phyloP scores from a whole-genome alignment of 2,113 vertebrate species.

The Narcine bancroftii region DNA sequence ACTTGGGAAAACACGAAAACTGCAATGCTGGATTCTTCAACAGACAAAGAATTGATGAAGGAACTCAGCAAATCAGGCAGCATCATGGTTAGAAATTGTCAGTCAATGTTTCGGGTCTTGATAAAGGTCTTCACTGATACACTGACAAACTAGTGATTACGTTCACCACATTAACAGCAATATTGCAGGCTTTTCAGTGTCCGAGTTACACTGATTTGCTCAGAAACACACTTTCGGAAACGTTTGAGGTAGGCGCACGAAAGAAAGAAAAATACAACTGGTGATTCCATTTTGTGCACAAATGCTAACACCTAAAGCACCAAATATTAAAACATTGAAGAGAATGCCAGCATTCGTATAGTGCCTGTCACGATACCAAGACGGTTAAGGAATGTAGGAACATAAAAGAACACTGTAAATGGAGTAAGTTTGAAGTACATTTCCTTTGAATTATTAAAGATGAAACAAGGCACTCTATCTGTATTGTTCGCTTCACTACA shows the following conservation, averaged over 20 bases:
- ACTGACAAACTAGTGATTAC: not conserved
- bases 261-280: not conserved
- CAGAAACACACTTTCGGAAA: not conserved
- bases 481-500: not conserved
- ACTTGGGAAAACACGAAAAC: too few species aligned
- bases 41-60: too few species aligned
- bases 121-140: not conserved
- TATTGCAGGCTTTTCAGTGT: not conserved
- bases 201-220: not conserved
- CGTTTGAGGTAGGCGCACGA: not conserved
- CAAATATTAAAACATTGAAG: not conserved
- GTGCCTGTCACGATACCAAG: not conserved
- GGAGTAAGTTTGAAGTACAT: not conserved
- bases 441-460: not conserved
- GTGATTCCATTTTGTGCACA: not conserved
- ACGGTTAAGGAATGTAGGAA: not conserved
- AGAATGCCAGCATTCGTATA: not conserved
- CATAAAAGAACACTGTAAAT: not conserved
- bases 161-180: not conserved
- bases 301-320: slow-evolving; percentile 1
- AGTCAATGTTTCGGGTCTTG: too few species aligned
- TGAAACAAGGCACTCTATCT: not conserved
- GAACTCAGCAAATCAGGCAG: too few species aligned
- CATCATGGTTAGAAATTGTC: too few species aligned
- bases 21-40: too few species aligned